Evolutionary conservation across 2,113 vertebrate genomes (phyloP).

Genomic region (Syngnathus typhle): DNA sequence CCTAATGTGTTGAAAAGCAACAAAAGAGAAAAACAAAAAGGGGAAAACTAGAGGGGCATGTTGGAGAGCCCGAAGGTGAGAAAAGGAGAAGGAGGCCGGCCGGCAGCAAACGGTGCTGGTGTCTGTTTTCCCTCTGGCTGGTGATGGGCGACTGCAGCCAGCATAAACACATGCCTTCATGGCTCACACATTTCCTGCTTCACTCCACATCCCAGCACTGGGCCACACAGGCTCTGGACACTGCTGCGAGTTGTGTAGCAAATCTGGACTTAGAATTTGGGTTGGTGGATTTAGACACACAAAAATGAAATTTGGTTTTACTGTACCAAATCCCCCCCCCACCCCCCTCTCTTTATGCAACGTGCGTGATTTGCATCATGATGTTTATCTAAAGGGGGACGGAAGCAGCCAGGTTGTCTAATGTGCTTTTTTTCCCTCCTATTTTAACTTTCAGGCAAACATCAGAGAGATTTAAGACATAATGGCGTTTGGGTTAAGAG

Average conservation of each 20-base stretch:
- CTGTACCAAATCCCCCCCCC: too few species aligned
- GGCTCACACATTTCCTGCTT: constrained; percentile 79
- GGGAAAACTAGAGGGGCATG: constrained; percentile 12
- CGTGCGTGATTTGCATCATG: constrained; percentile 40
- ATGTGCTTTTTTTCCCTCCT: constrained; percentile 49
- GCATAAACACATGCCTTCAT: constrained; percentile 82
- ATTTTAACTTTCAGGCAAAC: constrained; percentile 45
- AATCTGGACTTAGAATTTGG: constrained; percentile 12
- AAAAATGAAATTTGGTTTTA: too few species aligned
- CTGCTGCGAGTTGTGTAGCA: constrained; percentile 30
- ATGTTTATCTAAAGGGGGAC: constrained; percentile 34
- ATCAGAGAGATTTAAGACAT: constrained; percentile 53
- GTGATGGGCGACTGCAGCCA: constrained; percentile 72
- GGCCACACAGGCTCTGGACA: constrained; percentile 72
- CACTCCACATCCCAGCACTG: constrained; percentile 64
- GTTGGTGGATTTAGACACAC: background rate
- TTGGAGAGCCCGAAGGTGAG: constrained; percentile 8
- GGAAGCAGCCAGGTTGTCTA: constrained; percentile 39
- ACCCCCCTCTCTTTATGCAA: constrained; percentile 6
- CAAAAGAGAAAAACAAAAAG: constrained; percentile 35
- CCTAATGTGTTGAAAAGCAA: constrained; percentile 10
- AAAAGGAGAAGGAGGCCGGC: constrained; percentile 38
- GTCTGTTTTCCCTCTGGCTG: constrained; percentile 75
- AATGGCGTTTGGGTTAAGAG: constrained; percentile 29
- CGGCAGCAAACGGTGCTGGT: constrained; percentile 50